phyloP scores from a whole-genome alignment of 2,113 vertebrate species.

The Toxostoma redivivum region DNA sequence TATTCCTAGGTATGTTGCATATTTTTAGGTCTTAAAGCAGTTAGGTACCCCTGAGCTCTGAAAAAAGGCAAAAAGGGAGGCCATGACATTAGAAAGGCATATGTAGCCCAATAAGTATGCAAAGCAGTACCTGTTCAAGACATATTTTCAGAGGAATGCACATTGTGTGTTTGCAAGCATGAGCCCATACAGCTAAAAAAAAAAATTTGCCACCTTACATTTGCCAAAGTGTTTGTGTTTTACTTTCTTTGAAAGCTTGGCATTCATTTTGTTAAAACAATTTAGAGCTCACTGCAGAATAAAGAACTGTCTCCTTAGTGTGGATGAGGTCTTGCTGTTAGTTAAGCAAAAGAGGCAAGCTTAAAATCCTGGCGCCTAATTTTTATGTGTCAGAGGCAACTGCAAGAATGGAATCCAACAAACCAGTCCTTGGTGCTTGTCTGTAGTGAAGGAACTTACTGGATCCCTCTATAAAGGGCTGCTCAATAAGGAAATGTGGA shows the following conservation, averaged over 20 bases:
- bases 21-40: neutral
- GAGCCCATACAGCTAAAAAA: neutral
- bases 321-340: neutral
- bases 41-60: neutral
- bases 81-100: neutral
- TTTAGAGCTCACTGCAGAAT: neutral
- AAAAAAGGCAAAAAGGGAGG: neutral
- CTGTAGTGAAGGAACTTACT: neutral
- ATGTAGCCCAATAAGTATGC: neutral
- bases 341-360: neutral
- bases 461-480: neutral
- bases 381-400: neutral
- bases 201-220: neutral
- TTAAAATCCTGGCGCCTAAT: neutral
- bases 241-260: slow-evolving; percentile 33
- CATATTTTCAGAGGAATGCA: neutral
- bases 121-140: neutral
- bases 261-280: neutral
- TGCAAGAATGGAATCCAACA: neutral
- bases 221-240: slow-evolving; percentile 31
- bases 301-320: neutral
- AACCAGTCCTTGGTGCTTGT: neutral
- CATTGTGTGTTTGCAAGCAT: neutral
- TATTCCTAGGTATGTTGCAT: rapidly evolving
- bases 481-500: neutral